Percentiles rank a stretch among this genome's conserved stretches.
These are phyloP conservation scores for Bufo gargarizans DNA, from an alignment of 2,113 vertebrate species.

Conservation along the genomic window DNA sequence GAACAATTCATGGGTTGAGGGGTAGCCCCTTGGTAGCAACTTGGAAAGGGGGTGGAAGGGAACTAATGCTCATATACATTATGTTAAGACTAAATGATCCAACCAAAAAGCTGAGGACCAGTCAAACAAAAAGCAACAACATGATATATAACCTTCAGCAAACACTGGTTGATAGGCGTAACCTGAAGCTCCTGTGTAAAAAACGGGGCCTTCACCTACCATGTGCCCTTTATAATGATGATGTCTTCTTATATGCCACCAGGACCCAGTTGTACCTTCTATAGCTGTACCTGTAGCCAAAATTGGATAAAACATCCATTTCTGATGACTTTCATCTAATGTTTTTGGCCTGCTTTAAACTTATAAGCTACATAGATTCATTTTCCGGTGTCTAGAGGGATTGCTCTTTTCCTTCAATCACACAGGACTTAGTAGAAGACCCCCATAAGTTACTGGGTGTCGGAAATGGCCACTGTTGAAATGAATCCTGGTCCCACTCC, in stretches of 20 bases:
- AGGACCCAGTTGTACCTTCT: too few species aligned
- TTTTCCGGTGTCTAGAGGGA: background rate
- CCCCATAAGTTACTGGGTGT: background rate
- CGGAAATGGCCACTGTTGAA: background rate
- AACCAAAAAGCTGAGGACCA: background rate
- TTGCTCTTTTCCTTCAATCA: background rate
- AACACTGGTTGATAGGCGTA: background rate
- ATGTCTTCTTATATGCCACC: background rate
- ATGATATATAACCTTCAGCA: background rate
- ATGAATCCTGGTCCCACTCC: background rate
- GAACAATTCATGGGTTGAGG: background rate
- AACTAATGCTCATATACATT: background rate
- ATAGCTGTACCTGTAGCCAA: too few species aligned
- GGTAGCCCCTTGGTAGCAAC: background rate
- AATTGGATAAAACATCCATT: too few species aligned
- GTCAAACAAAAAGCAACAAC: too few species aligned
- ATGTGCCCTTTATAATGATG: background rate
- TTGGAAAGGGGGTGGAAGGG: too few species aligned
- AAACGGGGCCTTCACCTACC: background rate
- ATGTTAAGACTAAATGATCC: background rate
- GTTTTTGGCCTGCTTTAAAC: too few species aligned
- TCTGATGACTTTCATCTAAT: too few species aligned
- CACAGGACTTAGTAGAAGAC: background rate
- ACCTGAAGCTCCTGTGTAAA: background rate
- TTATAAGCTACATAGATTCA: background rate